phyloP scores from a whole-genome alignment of 2,888 invertebrate genomes.

The Seira ritae region DNA sequence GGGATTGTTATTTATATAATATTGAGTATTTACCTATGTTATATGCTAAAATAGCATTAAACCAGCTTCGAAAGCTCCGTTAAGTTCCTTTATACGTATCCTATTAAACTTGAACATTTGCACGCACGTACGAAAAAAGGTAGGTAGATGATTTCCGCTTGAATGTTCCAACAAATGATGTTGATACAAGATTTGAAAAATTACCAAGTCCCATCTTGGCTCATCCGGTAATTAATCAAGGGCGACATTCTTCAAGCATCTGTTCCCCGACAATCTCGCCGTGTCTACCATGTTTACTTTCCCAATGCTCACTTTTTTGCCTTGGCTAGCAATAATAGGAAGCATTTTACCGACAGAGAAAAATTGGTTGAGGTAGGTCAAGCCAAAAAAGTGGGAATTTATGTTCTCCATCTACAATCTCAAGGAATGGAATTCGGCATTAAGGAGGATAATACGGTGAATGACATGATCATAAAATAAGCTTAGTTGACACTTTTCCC shows the following conservation, averaged over 20 bases:
- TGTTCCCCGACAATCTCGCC: not conserved
- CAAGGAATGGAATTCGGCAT: conserved; percentile 3
- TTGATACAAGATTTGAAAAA: not conserved
- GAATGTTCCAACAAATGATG: not conserved
- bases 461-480: conserved; percentile 9
- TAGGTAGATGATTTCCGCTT: too few species aligned
- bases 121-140: too few species aligned
- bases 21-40: too few species aligned
- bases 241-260: not conserved
- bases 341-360: not conserved
- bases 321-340: not conserved
- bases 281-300: too few species aligned
- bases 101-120: too few species aligned
- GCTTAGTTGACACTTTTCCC: not conserved
- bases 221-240: conserved; percentile 47
- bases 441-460: not conserved
- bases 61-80: too few species aligned
- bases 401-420: not conserved
- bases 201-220: not conserved
- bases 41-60: too few species aligned
- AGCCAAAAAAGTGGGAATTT: not conserved
- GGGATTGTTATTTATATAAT: too few species aligned
- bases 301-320: too few species aligned
- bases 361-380: conserved; percentile 42
- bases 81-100: too few species aligned